Evolutionary conservation across 2,113 vertebrate species (phyloP).

Genomic region (Bubo scandiacus): DNA sequence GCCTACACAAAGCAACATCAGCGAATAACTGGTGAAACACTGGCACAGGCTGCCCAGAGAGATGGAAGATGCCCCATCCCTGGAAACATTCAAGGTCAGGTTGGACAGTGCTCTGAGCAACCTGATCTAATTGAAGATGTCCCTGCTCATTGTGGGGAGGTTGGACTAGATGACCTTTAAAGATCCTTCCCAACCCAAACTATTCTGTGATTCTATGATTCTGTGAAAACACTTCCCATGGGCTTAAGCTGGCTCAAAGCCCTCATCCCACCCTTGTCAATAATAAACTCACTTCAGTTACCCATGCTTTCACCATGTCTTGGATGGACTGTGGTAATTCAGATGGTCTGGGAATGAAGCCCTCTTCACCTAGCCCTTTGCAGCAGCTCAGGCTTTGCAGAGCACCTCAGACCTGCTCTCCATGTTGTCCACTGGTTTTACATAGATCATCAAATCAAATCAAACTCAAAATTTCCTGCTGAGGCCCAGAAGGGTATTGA

Average conservation of each 20-base stretch:
- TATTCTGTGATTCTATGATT: not conserved
- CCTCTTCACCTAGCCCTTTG: not conserved
- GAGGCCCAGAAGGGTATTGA: not conserved
- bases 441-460: not conserved
- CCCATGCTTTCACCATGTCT: not conserved
- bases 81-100: not conserved
- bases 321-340: not conserved
- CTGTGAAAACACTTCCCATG: not conserved
- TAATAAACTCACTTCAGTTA: not conserved
- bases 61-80: not conserved
- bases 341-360: not conserved
- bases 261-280: not conserved
- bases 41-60: not conserved
- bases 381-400: not conserved
- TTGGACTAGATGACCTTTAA: not conserved
- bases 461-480: not conserved
- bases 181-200: not conserved
- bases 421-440: not conserved
- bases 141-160: not conserved
- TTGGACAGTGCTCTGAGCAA: not conserved
- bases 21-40: not conserved
- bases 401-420: not conserved
- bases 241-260: not conserved
- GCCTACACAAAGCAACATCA: not conserved
- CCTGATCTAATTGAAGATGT: not conserved